Conservation (phyloP, 2,797 vertebrate genomes). For the Bufotes viridis region DNA sequence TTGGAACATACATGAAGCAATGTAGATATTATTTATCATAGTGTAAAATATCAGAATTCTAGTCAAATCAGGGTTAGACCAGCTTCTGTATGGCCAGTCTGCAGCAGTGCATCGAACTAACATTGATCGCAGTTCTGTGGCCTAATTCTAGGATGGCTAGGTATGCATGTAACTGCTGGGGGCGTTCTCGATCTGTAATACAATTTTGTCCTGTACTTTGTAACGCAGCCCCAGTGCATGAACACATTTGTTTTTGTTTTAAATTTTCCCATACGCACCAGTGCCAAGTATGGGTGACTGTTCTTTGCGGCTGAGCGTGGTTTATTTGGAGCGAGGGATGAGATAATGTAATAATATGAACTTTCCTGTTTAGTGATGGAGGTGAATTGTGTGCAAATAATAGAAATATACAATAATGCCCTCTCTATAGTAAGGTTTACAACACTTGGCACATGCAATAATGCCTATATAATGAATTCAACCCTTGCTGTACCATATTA, state of each 20-base stretch:
- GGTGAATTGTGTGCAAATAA: constrained; percentile 48
- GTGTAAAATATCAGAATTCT: neutral
- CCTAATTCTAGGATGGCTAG: neutral
- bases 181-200: constrained; percentile 71
- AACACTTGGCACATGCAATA: neutral
- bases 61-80: neutral
- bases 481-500: neutral
- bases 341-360: constrained; percentile 75
- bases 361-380: constrained; percentile 65
- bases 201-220: constrained; percentile 67
- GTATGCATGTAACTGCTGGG: constrained; percentile 57
- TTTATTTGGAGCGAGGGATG: constrained; percentile 72
- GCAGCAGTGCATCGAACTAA: neutral
- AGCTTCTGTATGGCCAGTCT: neutral
- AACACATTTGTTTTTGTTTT: constrained; percentile 81
- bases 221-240: constrained; percentile 73
- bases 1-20: no score
- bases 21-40: neutral
- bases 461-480: neutral
- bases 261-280: constrained; percentile 78
- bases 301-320: constrained; percentile 73
- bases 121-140: neutral
- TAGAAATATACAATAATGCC: constrained; percentile 12
- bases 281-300: constrained; percentile 78
- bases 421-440: neutral